Evolutionary conservation across 2,797 vertebrate genomes (phyloP), one percentile per base, ranked within the genome.

Genomic region (Mormyrops attenuatus): DNA sequence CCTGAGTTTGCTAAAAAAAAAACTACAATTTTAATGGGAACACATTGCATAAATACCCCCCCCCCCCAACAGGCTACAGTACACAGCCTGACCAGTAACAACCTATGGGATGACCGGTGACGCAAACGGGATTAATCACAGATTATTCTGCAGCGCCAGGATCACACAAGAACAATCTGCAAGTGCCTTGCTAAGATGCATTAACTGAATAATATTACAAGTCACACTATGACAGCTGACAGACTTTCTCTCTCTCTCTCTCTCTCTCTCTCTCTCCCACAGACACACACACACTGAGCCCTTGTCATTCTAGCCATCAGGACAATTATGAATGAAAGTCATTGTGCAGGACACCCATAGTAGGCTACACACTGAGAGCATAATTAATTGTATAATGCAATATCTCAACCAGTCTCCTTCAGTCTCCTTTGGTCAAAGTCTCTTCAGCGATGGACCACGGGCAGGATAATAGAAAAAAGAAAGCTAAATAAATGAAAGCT

Each of bases 61-160:
- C 57, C 53, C 47, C 69, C 8, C 41, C 69, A n/a, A 2, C 17
- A 47, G 57, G 88, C 85, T 88, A 88, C 52, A 49, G 89, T 91
- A n/a, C 17, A 30, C 22, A 80, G 55, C 57, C 47, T 15, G 60
- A 52, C 17, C 85, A 38, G 69, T 20, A 77, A 77, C 0, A 2
- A 77, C 69, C 30, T 20, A 15, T 20, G 38, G 34, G 69, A 41
- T 1, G 13, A 38, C 15, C 69, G 15, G 34, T 77, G 69, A 77
- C 34, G 69, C 6, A 20, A 20, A 20, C 34, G 38, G 63, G 26
- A 77, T 77, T 77, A 38, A 77, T 77, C 69, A 77, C 69, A 77
- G 6, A 41, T 41, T 34, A 41, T 3, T 34, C 34, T 7, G 38
- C 34, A 41, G 69, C 20, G 30, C 17, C 69, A 2, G 34, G 2